Evolutionary conservation across 2,888 invertebrate genomes (phyloP), one percentile per base, ranked within the genome.

Genomic region (Rhyacophila evoluta): DNA sequence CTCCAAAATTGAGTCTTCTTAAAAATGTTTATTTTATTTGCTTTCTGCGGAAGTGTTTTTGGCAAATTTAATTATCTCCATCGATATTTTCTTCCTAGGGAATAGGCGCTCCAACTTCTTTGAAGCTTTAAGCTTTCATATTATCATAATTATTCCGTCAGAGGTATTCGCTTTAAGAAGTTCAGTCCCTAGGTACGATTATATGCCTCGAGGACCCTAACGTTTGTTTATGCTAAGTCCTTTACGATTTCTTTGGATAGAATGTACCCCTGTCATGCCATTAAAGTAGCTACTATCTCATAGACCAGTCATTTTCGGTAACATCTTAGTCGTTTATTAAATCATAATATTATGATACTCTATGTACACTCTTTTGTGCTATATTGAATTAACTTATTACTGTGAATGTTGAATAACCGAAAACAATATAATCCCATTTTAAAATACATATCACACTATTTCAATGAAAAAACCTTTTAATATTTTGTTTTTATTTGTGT

Each of bases 61-160:
- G 36, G 29, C 10, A 25, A 36, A 71, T 71, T 71, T 71, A 71
- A 36, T 71, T 37, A 71, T 36, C 37, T 36, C 6, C 71, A 71
- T 71, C 71, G 71, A 71, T 71, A 71, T 36, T 71, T 37, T 11
- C 19, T 55, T 10, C 36, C 36, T 0, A 19, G 69, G 71, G 33
- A 37, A 6, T 36, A 15, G 10, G 29, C 28, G 11, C 29, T 15
- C 33, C 27, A 71, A 71, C 71, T 71, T 71, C 71, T 71, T 71
- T 71, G 71, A 71, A 71, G 71, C 36, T 25, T 71, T 37, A 71
- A 71, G 36, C 71, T 36, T 71, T 36, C 71, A 37, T 71, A 71
- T 71, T 71, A 71, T 71, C 71, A 71, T 71, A 71, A 71, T 71
- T 71, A 71, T 71, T 71, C 71, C 71, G 71, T 36, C 71, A 71